Percentiles rank a stretch among this genome's conserved stretches.
Evolutionary conservation across 2,113 vertebrate species (phyloP).

Genomic region (Garra rufa): DNA sequence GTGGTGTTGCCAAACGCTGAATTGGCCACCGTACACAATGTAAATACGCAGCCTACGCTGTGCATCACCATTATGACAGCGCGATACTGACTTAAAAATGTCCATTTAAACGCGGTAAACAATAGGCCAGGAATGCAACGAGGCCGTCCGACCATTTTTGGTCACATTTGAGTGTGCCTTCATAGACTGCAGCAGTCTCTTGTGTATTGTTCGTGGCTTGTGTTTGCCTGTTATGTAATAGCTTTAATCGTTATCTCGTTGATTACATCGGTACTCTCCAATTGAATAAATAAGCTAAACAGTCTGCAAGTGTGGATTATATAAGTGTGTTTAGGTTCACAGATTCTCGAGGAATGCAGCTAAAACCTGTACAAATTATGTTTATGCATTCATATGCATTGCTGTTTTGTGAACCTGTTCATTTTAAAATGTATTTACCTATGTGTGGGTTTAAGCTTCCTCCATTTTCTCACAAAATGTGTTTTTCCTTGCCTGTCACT

Average conservation of each 20-base stretch:
- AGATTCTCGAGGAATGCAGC: constrained; percentile 21
- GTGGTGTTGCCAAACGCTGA: not conserved
- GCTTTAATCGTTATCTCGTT: not conserved
- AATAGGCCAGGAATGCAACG: constrained; percentile 48
- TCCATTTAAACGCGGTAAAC: constrained; percentile 27
- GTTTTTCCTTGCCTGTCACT: not conserved
- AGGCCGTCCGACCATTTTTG: constrained; percentile 66
- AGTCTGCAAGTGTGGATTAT: not conserved
- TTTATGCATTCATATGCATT: not conserved
- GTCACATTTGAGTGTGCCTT: constrained; percentile 47
- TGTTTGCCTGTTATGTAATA: constrained; percentile 19
- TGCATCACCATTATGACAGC: constrained; percentile 1
- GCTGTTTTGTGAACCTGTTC: not conserved
- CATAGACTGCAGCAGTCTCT: not conserved
- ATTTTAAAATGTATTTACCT: not conserved
- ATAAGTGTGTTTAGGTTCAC: constrained; percentile 52
- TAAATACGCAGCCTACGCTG: constrained; percentile 48
- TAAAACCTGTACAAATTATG: not conserved
- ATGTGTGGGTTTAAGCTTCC: not conserved
- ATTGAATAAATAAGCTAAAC: not conserved
- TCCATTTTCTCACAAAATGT: not conserved
- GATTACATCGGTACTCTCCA: not conserved
- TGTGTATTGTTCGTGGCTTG: constrained; percentile 2
- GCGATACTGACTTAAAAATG: not conserved
- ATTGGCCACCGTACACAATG: not conserved